Conservation (phyloP, 2,797 vertebrate species). For the Gorsachius magnificus region DNA sequence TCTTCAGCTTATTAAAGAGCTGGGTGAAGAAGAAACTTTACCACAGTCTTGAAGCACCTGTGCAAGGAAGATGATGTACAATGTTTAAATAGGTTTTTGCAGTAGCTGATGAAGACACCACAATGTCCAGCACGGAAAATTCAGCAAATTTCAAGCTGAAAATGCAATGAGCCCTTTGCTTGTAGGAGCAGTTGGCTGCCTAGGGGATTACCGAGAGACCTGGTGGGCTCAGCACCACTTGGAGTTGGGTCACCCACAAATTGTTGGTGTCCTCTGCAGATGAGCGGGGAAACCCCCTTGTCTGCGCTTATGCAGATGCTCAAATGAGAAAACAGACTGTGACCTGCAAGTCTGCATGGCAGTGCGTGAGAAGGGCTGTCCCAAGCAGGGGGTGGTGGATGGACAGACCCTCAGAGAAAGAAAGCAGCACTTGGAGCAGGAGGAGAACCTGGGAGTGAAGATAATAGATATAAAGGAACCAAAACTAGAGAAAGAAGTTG, state of each 20-base stretch:
- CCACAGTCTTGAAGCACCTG: not conserved
- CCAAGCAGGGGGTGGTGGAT: not conserved
- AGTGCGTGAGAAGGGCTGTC: not conserved
- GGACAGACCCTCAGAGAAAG: not conserved
- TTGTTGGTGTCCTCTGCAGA: not conserved
- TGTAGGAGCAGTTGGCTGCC: not conserved
- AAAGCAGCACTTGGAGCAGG: not conserved
- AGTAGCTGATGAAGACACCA: not conserved
- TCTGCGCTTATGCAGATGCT: not conserved
- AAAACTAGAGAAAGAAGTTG: not conserved
- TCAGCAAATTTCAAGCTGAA: not conserved
- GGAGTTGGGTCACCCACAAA: rapidly evolving
- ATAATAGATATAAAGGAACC: not conserved
- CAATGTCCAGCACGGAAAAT: not conserved
- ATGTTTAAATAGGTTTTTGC: not conserved
- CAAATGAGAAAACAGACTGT: not conserved
- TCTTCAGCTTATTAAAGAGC: not conserved
- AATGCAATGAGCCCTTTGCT: not conserved
- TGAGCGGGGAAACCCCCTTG: not conserved
- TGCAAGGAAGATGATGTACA: not conserved
- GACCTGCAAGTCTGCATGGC: not conserved
- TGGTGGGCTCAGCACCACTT: rapidly evolving
- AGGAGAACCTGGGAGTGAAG: not conserved
- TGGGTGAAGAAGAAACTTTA: not conserved
- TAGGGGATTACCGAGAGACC: not conserved